Percentiles rank a stretch among this genome's conserved stretches.
Evolutionary conservation across 2,113 vertebrate genomes (phyloP).

Genomic region (Geococcyx californianus): DNA sequence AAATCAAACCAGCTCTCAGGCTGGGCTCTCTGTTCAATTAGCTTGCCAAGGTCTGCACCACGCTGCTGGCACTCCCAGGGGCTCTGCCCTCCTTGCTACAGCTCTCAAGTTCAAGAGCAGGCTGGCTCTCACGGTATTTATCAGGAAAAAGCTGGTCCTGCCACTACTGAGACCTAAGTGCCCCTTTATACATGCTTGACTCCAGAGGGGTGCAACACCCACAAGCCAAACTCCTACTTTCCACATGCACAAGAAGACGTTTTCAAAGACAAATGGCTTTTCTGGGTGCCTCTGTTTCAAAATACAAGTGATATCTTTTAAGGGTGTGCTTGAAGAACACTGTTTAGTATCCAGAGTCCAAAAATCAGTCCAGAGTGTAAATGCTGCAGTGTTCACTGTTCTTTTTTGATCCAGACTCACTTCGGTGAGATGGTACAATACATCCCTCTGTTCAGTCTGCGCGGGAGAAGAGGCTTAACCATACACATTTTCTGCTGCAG

Average conservation of each 20-base stretch:
- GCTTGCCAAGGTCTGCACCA: background rate
- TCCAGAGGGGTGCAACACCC: background rate
- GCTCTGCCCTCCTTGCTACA: background rate
- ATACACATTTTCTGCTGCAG: background rate
- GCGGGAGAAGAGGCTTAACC: background rate
- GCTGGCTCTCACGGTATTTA: background rate
- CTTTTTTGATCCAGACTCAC: background rate
- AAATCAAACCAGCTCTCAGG: background rate
- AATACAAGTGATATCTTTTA: background rate
- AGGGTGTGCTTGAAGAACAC: background rate
- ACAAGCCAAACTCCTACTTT: background rate
- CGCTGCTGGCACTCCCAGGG: background rate
- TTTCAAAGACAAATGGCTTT: background rate
- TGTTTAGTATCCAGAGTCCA: background rate
- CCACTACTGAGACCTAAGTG: background rate
- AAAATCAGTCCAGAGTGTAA: background rate
- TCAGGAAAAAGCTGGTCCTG: background rate
- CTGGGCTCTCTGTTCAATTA: background rate
- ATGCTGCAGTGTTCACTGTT: background rate
- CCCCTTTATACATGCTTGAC: background rate
- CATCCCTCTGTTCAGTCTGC: background rate
- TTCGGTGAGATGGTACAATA: background rate
- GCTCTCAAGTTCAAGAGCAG: background rate
- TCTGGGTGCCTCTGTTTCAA: background rate
- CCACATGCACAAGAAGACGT: accelerated